phyloP scores from a whole-genome alignment of 1,140 invertebrate species.

The Aphaenogaster ashmeadi region DNA sequence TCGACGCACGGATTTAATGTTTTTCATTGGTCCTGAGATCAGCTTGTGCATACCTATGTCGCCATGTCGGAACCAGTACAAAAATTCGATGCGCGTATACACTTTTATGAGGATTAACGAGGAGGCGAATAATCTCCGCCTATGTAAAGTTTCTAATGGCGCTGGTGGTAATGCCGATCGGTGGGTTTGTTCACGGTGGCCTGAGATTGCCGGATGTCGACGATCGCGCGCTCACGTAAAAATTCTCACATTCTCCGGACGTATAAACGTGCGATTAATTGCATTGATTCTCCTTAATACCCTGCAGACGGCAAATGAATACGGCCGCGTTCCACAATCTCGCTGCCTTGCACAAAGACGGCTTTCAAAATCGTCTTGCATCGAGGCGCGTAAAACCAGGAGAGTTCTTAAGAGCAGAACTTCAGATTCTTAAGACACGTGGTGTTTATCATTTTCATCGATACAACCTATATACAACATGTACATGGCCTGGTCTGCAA shows the following conservation, averaged over 20 bases:
- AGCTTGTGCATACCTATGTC: neutral
- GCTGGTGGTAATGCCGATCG: neutral
- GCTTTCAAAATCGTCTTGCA: constrained; percentile 21
- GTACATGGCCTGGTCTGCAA: neutral
- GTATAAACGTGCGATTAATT: constrained; percentile 62
- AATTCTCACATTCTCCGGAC: constrained; percentile 56
- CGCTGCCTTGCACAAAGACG: constrained; percentile 18
- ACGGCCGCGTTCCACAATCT: neutral
- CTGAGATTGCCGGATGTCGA: constrained; percentile 64
- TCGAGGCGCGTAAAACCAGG: neutral
- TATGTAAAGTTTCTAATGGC: neutral
- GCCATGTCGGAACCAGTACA: neutral
- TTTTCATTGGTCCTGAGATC: neutral
- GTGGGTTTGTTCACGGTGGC: constrained; percentile 38
- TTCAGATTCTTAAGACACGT: neutral
- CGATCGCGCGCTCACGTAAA: constrained; percentile 46
- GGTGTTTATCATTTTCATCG: neutral
- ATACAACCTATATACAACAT: neutral
- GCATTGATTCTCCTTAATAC: constrained; percentile 39
- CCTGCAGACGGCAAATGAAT: constrained; percentile 26
- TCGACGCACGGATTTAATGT: neutral
- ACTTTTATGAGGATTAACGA: constrained; percentile 5
- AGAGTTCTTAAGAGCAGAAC: neutral
- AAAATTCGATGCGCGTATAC: constrained; percentile 12
- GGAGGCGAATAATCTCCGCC: neutral